phyloP scores from a whole-genome alignment of 2,113 vertebrate genomes.

The Halcyon malimbica region DNA sequence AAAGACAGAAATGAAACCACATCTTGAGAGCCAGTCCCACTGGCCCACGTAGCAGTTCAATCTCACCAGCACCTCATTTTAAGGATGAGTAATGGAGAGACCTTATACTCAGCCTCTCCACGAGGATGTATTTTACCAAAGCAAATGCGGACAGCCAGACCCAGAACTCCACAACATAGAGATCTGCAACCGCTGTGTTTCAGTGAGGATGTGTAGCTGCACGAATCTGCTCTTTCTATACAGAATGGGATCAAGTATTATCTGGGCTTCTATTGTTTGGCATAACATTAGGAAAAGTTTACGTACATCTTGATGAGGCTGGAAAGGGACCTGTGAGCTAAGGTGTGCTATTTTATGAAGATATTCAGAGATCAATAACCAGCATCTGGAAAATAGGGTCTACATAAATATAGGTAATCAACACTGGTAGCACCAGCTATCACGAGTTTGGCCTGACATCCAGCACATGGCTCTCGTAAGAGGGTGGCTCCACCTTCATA shows the following conservation, averaged over 20 bases:
- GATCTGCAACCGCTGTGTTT: background rate
- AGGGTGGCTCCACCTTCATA: background rate
- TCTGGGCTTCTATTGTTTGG: background rate
- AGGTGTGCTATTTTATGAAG: background rate
- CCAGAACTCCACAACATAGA: background rate
- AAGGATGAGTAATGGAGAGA: background rate
- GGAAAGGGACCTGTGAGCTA: background rate
- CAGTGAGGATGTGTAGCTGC: background rate
- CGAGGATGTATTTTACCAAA: background rate
- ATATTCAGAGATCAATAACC: background rate
- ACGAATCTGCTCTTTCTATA: background rate
- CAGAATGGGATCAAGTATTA: background rate
- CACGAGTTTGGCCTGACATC: background rate
- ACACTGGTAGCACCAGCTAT: background rate
- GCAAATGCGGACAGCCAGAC: background rate
- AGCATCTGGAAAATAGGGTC: background rate
- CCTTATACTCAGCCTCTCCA: background rate
- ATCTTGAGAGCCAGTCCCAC: background rate
- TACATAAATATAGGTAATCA: background rate
- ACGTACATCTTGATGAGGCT: background rate
- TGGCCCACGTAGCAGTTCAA: background rate
- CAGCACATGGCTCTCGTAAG: rapidly evolving
- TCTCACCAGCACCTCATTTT: background rate
- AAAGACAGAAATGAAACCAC: background rate
- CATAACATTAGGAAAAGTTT: background rate